Base-by-base conservation (phyloP, 2,888 invertebrate genomes). In the Glaucopsyche alexis region DNA sequence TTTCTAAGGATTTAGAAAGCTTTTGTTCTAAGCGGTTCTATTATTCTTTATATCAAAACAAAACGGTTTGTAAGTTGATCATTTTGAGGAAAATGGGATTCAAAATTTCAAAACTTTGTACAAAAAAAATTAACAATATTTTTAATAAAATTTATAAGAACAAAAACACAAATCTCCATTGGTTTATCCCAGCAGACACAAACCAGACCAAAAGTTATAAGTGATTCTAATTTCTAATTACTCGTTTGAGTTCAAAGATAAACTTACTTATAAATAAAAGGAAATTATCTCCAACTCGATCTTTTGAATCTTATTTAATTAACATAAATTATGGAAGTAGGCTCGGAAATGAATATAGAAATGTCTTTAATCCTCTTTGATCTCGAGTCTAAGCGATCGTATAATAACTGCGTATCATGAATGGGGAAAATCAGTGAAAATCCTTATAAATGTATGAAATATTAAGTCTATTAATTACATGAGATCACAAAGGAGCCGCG, bases 401-500 rank as follows among this genome's bases (percentile, higher is more conserved):
- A 77, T 82, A 80, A 82, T 80, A 82, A 80, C 79, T 79, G 78
- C 79, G 78, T 80, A 82, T 82, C 81, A 80, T 79, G 75, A 76
- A 73, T 60, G 75, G 73, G 77, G 84, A 82, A 88, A 88, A 89
- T 88, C 88, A 85, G 83, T 82, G 84, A 83, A 84, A 86, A 85
- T 86, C 85, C 85, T 82, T 80, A 81, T 81, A 79, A 86, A 85
- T 87, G 82, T 86, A 87, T 87, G 87, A 89, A 85, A 88, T 86
- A 88, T 88, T 87, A 87, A 86, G 85, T 85, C 84, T 86, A 88
- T 89, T 89, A 87, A 88, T 89, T 88, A 88, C 76, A 79, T 72
- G 79, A 84, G 84, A 86, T 87, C 85, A 89, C 86, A 88, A 87
- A 87, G 84, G 85, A 84, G 80, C 80, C 80, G 82, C 82, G 73